phyloP scores from a whole-genome alignment of 1,140 invertebrate genomes.

The Grapholita molesta region DNA sequence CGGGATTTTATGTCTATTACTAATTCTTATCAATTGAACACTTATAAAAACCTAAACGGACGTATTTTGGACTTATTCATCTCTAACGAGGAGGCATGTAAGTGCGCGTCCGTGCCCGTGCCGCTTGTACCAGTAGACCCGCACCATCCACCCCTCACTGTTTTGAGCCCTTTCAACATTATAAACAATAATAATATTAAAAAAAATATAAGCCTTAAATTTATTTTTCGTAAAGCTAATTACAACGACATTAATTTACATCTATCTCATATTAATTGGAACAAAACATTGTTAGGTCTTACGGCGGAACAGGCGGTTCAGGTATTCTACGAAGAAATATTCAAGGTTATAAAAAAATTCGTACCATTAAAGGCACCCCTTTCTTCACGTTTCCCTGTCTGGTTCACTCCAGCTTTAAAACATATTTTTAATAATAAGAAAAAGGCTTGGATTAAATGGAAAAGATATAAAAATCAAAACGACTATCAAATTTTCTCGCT shows the following conservation, averaged over 20 bases:
- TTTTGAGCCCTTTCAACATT: too few species aligned
- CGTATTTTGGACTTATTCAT: too few species aligned
- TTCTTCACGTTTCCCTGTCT: not conserved
- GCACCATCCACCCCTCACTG: too few species aligned
- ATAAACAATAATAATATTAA: too few species aligned
- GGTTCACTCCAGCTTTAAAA: conserved; percentile 11
- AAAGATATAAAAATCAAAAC: conserved; percentile 14
- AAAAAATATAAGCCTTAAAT: too few species aligned
- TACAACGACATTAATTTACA: not conserved
- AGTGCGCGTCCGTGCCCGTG: too few species aligned
- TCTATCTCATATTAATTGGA: not conserved
- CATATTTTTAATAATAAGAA: conserved; percentile 17
- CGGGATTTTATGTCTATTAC: too few species aligned
- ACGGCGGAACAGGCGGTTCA: not conserved
- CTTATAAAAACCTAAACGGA: too few species aligned
- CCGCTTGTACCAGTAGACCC: too few species aligned
- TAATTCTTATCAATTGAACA: too few species aligned
- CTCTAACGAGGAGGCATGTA: too few species aligned
- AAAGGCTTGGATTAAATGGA: conserved; percentile 18
- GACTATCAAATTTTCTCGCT: conserved; percentile 19
- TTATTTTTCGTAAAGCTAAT: not conserved
- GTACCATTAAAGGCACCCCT: not conserved
- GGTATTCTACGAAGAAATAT: not conserved
- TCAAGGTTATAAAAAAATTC: not conserved
- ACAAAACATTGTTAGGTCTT: not conserved